These are phyloP conservation scores for Mythimna albipuncta DNA, from an alignment of 2,888 invertebrate species.

Conservation along the genomic window DNA sequence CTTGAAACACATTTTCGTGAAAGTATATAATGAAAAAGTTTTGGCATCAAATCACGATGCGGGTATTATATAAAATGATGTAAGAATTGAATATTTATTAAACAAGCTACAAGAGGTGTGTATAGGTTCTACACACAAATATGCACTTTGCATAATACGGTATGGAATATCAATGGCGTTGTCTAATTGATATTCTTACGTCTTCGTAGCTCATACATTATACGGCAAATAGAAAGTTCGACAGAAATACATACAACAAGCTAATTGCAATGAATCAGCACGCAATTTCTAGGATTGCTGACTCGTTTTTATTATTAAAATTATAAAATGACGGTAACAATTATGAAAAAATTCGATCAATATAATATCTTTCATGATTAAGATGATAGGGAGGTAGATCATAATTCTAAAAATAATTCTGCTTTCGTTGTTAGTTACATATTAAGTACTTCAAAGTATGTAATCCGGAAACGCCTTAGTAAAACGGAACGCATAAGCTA, in stretches of 20 bases:
- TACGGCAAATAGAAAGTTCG: slow-evolving; percentile 68
- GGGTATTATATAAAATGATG: slow-evolving; percentile 12
- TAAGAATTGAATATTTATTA: slow-evolving; percentile 28
- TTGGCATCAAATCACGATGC: slow-evolving; percentile 4
- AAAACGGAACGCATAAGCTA: slow-evolving; percentile 37
- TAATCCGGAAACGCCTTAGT: not conserved
- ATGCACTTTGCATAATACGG: slow-evolving; percentile 71
- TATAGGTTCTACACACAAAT: slow-evolving; percentile 30
- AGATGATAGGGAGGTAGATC: not conserved
- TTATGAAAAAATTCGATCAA: not conserved
- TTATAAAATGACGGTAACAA: not conserved
- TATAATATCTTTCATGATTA: not conserved
- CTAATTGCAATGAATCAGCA: slow-evolving; percentile 46
- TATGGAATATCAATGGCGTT: slow-evolving; percentile 65
- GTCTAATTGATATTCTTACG: slow-evolving; percentile 68
- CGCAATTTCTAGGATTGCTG: slow-evolving; percentile 45
- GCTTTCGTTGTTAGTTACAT: not conserved
- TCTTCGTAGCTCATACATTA: slow-evolving; percentile 51
- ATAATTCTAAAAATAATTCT: not conserved
- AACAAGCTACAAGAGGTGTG: slow-evolving; percentile 18
- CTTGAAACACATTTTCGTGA: not conserved
- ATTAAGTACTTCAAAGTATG: not conserved
- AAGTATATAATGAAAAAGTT: slow-evolving; percentile 16
- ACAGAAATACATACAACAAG: slow-evolving; percentile 45
- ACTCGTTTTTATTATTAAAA: not conserved